Evolutionary conservation across 2,888 invertebrate genomes (phyloP).

Genomic region (Deroplatys truncata): DNA sequence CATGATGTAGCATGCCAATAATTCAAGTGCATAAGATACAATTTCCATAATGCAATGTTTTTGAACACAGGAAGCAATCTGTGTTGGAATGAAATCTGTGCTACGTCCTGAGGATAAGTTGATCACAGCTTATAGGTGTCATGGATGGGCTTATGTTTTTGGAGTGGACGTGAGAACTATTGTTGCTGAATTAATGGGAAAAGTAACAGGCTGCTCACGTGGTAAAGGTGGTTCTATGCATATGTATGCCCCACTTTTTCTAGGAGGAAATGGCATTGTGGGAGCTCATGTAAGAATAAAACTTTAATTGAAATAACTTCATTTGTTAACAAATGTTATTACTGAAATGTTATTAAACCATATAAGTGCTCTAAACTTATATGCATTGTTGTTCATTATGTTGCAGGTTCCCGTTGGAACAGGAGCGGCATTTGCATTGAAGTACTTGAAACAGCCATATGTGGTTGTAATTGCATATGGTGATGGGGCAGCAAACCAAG

Average conservation of each 20-base stretch:
- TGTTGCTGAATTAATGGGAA: slow-evolving; percentile 54
- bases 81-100: slow-evolving; percentile 55
- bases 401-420: slow-evolving; percentile 47
- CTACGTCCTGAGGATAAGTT: slow-evolving; percentile 79
- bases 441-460: slow-evolving; percentile 55
- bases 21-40: neutral
- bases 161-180: slow-evolving; percentile 51
- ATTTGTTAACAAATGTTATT: neutral
- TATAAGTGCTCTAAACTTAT: neutral
- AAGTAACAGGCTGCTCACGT: slow-evolving; percentile 51
- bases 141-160: slow-evolving; percentile 95
- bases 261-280: slow-evolving; percentile 59
- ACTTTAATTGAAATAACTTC: slow-evolving; percentile 32
- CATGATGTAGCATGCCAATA: neutral
- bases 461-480: slow-evolving; percentile 88
- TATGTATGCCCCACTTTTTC: slow-evolving; percentile 55
- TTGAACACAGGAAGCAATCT: slow-evolving; percentile 50
- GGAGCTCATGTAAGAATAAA: slow-evolving; percentile 51
- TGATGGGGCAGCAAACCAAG: slow-evolving; percentile 91
- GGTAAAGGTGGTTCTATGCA: slow-evolving; percentile 65
- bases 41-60: neutral
- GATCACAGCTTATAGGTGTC: slow-evolving; percentile 96
- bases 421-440: slow-evolving; percentile 54
- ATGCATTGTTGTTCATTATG: neutral
- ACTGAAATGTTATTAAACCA: neutral